Evolutionary conservation across 92 coral and sea anemone species (phyloP).

Genomic region (Virgularia gustaviana): DNA sequence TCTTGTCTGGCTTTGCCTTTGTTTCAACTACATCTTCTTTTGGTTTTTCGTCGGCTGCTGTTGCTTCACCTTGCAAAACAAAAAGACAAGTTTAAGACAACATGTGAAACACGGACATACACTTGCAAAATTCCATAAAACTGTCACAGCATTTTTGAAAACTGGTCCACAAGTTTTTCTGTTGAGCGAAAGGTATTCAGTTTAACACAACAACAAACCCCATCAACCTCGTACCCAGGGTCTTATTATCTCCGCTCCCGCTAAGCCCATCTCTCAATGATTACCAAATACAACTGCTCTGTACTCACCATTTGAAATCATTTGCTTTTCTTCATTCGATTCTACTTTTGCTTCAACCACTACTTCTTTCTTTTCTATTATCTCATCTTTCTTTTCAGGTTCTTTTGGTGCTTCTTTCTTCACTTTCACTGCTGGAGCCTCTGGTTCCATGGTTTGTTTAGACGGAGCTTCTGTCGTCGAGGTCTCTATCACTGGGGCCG

Average conservation of each 20-base stretch:
- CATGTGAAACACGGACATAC: background rate
- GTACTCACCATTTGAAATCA: conserved; percentile 28
- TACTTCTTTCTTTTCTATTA: background rate
- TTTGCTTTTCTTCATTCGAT: conserved; percentile 8
- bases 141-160: too few species aligned
- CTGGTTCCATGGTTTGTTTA: conserved; percentile 13
- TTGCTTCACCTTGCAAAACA: background rate
- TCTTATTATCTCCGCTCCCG: too few species aligned
- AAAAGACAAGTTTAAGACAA: too few species aligned
- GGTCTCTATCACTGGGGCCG: background rate
- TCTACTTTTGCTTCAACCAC: conserved; percentile 1
- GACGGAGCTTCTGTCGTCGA: conserved; percentile 7
- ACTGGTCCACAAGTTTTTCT: too few species aligned
- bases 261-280: too few species aligned
- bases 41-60: conserved; percentile 30
- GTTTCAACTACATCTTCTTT: conserved; percentile 22
- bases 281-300: too few species aligned
- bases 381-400: conserved; percentile 24
- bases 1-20: conserved; percentile 4
- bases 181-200: too few species aligned
- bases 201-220: background rate
- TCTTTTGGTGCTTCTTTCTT: background rate
- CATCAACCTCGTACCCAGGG: too few species aligned
- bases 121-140: background rate
- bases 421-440: background rate